Evolutionary conservation across 2,888 invertebrate genomes (phyloP).

Genomic region (Euphydryas editha): DNA sequence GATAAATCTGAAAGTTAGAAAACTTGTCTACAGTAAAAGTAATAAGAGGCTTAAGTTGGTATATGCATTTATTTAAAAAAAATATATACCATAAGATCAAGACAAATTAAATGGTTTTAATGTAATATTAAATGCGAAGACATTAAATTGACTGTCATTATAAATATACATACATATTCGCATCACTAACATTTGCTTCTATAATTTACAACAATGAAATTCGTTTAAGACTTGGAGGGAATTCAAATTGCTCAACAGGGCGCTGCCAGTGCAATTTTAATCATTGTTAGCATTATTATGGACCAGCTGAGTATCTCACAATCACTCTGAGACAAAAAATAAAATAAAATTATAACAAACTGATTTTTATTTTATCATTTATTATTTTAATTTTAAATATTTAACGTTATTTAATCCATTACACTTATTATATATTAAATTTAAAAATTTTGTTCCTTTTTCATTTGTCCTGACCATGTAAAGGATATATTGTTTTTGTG

Average conservation of each 20-base stretch:
- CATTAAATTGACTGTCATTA: slow-evolving; percentile 12
- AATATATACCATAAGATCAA: slow-evolving; percentile 6
- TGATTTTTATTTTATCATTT: not conserved
- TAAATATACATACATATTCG: slow-evolving; percentile 12
- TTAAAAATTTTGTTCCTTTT: not conserved
- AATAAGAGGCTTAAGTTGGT: slow-evolving; percentile 9
- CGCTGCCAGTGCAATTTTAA: slow-evolving; percentile 60
- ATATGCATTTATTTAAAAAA: not conserved
- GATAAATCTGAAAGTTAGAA: slow-evolving; percentile 69
- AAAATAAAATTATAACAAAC: slow-evolving; percentile 14
- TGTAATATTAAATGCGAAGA: slow-evolving; percentile 49
- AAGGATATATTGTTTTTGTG: too few species aligned
- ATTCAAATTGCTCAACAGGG: slow-evolving; percentile 62
- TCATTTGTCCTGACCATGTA: too few species aligned
- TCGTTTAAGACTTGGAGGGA: slow-evolving; percentile 73
- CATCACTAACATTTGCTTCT: slow-evolving; percentile 44
- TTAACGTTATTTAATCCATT: not conserved
- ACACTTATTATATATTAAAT: not conserved
- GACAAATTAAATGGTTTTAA: slow-evolving; percentile 6
- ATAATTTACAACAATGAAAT: slow-evolving; percentile 70
- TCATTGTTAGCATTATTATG: slow-evolving; percentile 63
- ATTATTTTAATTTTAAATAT: not conserved
- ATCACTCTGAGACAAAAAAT: slow-evolving; percentile 24
- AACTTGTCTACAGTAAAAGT: slow-evolving; percentile 40
- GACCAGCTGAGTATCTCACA: slow-evolving; percentile 45